Conservation (phyloP, 1,140 invertebrate species). For the Temnothorax nylanderi region DNA sequence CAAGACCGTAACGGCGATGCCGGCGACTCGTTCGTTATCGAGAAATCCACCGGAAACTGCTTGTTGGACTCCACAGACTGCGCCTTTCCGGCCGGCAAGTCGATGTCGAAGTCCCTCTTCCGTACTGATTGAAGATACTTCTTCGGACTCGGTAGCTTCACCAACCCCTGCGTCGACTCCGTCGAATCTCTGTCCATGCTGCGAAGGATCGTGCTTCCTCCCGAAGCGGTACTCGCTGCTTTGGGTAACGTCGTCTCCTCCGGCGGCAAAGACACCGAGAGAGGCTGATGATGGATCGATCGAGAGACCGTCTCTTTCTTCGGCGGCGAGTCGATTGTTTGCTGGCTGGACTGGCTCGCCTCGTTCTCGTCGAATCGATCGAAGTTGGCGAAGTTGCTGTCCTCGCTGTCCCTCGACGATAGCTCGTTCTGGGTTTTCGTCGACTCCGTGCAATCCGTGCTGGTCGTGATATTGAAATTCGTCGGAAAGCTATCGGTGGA, state of each 20-base stretch:
- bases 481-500: constrained; percentile 81
- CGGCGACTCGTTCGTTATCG: constrained; percentile 77
- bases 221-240: background rate
- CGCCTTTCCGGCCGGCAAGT: constrained; percentile 68
- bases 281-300: constrained; percentile 86
- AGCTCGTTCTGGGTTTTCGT: constrained; percentile 68
- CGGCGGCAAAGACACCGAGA: constrained; percentile 89
- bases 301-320: constrained; percentile 69
- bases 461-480: constrained; percentile 76
- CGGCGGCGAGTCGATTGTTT: constrained; percentile 44
- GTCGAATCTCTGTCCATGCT: constrained; percentile 64
- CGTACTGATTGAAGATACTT: constrained; percentile 78
- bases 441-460: constrained; percentile 76
- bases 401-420: constrained; percentile 71
- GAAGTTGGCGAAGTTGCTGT: constrained; percentile 82
- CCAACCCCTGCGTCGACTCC: constrained; percentile 69
- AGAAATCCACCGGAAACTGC: constrained; percentile 82
- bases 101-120: constrained; percentile 78
- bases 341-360: constrained; percentile 21
- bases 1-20: constrained; percentile 80
- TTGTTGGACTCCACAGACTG: constrained; percentile 75
- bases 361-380: constrained; percentile 82
- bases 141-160: constrained; percentile 83
- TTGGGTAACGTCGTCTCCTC: constrained; percentile 84
- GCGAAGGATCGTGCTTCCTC: constrained; percentile 14